A percentile compares a stretch with the other conserved stretches of the same genome.
Conservation (phyloP, 2,113 vertebrate genomes). For the Antechinus flavipes region DNA sequence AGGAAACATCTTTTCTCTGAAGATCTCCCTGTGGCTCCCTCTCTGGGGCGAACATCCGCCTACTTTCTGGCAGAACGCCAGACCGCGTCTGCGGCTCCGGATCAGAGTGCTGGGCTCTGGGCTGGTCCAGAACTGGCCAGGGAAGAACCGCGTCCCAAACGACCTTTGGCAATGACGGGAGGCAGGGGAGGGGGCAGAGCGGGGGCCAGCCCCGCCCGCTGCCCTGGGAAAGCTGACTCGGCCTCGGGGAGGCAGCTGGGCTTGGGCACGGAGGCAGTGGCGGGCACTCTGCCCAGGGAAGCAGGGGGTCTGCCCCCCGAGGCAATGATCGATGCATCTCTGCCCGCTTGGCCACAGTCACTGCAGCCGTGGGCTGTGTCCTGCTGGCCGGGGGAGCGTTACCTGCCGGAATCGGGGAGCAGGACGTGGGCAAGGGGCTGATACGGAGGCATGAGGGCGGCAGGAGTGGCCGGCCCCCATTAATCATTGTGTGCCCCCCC, state of each 20-base stretch:
- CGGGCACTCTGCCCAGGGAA: background rate
- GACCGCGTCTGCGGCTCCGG: constrained; percentile 55
- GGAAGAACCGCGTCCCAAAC: constrained; percentile 55
- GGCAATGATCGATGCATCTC: background rate
- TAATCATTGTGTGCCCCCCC: background rate
- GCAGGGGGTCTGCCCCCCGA: too few species aligned
- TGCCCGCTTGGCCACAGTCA: too few species aligned
- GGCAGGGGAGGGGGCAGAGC: constrained; percentile 29
- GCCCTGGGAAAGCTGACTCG: constrained; percentile 59
- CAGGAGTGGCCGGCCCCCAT: background rate
- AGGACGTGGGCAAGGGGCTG: background rate
- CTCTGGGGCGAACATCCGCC: constrained; percentile 63
- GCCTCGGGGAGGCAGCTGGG: constrained; percentile 69
- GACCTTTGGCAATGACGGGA: constrained; percentile 52
- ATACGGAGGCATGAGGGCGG: background rate
- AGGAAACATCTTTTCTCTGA: constrained; percentile 62
- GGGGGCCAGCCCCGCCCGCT: constrained; percentile 22
- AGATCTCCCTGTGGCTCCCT: constrained; percentile 57
- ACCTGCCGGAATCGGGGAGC: background rate
- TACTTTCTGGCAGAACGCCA: background rate
- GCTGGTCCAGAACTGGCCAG: constrained; percentile 14
- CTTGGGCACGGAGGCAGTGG: background rate
- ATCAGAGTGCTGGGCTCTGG: constrained; percentile 67
- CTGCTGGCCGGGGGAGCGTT: background rate
- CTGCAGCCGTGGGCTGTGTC: too few species aligned